phyloP scores from a whole-genome alignment of 2,797 vertebrate genomes.

The Malacoraja senta region DNA sequence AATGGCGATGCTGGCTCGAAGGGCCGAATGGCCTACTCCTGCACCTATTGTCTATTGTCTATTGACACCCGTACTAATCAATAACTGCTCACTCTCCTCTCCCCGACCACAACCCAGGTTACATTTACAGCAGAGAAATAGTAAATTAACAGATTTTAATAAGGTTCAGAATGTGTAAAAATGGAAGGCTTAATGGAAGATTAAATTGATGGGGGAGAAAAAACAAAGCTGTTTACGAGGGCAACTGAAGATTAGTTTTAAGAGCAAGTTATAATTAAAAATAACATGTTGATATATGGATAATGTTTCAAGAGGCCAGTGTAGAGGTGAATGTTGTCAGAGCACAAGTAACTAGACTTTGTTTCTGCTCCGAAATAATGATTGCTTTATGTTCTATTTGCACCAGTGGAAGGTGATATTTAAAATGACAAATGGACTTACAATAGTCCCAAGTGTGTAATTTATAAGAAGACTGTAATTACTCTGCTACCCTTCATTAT shows the following conservation, averaged over 20 bases:
- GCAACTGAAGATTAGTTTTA: neutral
- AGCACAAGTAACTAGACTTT: neutral
- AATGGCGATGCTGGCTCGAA: too few species aligned
- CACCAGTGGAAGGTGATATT: neutral
- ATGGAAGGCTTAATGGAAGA: neutral
- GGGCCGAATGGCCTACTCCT: too few species aligned
- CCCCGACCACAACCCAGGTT: neutral
- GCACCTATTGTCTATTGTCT: too few species aligned
- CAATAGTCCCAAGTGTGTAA: neutral
- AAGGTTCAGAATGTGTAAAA: too few species aligned
- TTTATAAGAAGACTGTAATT: neutral
- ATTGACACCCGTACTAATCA: too few species aligned
- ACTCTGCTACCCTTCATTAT: neutral
- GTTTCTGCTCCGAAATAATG: neutral
- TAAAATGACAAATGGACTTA: neutral
- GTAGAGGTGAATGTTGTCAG: neutral
- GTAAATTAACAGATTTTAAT: neutral
- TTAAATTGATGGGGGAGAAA: neutral
- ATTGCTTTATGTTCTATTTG: neutral
- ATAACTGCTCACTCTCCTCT: too few species aligned
- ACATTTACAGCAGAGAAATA: neutral
- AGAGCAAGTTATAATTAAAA: neutral
- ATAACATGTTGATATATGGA: neutral
- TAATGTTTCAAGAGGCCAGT: too few species aligned
- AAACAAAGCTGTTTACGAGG: neutral